phyloP scores from a whole-genome alignment of 2,888 invertebrate species.

The Athalia rosae region DNA sequence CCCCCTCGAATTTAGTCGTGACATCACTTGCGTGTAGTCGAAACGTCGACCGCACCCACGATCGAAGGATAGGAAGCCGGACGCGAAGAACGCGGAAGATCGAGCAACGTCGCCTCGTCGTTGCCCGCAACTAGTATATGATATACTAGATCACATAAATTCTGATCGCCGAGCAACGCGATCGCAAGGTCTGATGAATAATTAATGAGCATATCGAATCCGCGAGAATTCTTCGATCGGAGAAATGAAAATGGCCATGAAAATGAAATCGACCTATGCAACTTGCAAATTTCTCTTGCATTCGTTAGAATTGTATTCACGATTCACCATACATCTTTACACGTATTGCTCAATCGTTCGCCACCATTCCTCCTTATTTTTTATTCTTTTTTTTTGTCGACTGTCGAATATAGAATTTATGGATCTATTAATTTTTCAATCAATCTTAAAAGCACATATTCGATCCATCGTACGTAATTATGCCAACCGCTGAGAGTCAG shows the following conservation, averaged over 20 bases:
- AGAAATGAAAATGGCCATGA: not conserved
- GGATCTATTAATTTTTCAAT: no score
- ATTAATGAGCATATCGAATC: constrained; percentile 53
- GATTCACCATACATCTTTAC: no score
- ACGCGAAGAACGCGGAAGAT: constrained; percentile 42
- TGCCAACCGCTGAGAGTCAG: not conserved
- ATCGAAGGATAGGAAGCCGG: constrained; percentile 34
- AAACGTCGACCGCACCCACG: constrained; percentile 23
- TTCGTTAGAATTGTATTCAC: no score
- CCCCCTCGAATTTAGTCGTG: constrained; percentile 30
- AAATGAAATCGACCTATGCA: not conserved
- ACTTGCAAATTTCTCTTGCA: not conserved
- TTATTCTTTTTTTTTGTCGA: no score
- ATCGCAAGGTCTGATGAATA: constrained; percentile 55
- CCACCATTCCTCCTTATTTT: no score
- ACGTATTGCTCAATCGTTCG: no score
- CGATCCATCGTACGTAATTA: no score
- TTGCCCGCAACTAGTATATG: constrained; percentile 17
- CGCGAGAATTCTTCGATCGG: constrained; percentile 28
- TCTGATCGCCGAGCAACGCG: constrained; percentile 33
- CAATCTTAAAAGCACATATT: no score
- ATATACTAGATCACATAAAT: constrained; percentile 43
- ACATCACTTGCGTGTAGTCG: constrained; percentile 17
- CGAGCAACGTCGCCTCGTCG: constrained; percentile 27
- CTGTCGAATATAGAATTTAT: no score